Conservation (phyloP, 2,888 invertebrate genomes). For the Cantharis rustica region DNA sequence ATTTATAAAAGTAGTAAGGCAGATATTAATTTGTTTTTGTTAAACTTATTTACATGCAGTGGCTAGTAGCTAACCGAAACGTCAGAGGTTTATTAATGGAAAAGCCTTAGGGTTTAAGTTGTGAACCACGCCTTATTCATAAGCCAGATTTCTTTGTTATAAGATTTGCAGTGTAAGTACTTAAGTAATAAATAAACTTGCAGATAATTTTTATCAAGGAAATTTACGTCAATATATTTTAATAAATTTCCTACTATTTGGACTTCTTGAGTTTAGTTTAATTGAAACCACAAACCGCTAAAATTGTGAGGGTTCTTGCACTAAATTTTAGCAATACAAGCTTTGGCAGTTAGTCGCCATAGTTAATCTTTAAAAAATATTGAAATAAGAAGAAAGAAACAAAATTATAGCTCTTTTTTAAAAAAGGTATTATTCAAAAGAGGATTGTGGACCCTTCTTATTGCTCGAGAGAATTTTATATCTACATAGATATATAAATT, state of each 20-base stretch:
- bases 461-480: not conserved
- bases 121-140: constrained; percentile 45
- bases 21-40: constrained; percentile 43
- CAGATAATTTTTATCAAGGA: not conserved
- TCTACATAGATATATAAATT: no score
- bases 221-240: not conserved
- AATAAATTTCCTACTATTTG: not conserved
- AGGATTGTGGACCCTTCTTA: not conserved
- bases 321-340: no score
- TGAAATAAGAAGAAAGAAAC: not conserved
- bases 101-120: constrained; percentile 44
- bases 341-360: no score
- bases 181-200: not conserved
- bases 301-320: no score
- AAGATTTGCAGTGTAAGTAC: not conserved
- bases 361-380: no score
- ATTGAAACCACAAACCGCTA: no score
- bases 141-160: constrained; percentile 43
- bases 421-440: not conserved
- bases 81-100: constrained; percentile 55
- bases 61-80: constrained; percentile 52
- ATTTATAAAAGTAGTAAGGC: not conserved
- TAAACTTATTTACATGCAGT: constrained; percentile 54
- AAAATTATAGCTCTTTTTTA: not conserved
- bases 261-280: no score